Evolutionary conservation across 2,113 vertebrate species (phyloP), one percentile per base, ranked within the genome.

Genomic region (Guaruba guarouba): DNA sequence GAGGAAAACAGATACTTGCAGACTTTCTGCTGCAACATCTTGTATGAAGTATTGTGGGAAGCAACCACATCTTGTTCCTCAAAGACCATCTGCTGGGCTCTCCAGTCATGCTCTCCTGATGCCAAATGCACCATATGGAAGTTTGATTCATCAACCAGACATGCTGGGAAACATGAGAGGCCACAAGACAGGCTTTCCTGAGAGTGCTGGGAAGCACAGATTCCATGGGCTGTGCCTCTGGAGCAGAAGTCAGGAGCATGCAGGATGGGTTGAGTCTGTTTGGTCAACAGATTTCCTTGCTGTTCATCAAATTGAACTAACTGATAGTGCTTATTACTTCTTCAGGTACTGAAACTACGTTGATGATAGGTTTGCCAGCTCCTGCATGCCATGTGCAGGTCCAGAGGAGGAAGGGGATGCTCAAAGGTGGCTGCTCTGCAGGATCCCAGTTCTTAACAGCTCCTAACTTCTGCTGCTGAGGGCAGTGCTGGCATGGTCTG

Each of bases 401-500:
- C 35, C 1, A 1, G 11, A 33, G 15, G 23, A 82, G 63, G 55
- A 63, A 43, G 22, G 9, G 6, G 11, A 6, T 82, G 39, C 9
- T 76, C 43, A 15, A 54, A 82, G n/a, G 7, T 5, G 7, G 17
- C 4, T 51, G 41, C 17, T 11, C n/a, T 46, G 63, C 11, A 51
- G 49, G 22, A 4, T n/a, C 28, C 52, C 28, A 23, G 55, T 0
- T 0, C 49, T 52, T 35, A 41, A 3, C 11, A 19, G 17, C 43
- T 82, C 55, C 28, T 75, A 66, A 16, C 55, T 87, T 17, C 54
- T 81, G 39, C 44, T 75, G 22, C 78, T 18, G 24, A 8, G 5
- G 22, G 17, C 3, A 0, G 4, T 35, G 57, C 7, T 4, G 17
- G 0, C 48, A 43, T 7, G 23, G 20, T 33, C 31, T 16, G 3